Conservation (phyloP, 2,113 vertebrate species). For the Ammodytes dubius region DNA sequence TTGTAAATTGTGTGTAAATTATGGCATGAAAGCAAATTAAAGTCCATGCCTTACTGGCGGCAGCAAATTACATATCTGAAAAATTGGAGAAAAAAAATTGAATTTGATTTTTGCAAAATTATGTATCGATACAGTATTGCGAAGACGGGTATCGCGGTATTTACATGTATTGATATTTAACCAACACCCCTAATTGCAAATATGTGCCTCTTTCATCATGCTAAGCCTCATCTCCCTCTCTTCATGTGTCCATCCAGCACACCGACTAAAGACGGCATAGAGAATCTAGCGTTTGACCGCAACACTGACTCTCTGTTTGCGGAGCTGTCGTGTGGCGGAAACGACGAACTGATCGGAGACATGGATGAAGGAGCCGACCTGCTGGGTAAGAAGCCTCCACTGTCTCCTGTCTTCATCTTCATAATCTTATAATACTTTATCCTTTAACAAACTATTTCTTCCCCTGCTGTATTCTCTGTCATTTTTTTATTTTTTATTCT, state of each 20-base stretch:
- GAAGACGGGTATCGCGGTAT: neutral
- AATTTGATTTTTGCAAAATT: too few species aligned
- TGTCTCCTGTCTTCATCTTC: neutral
- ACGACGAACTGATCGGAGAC: conserved; percentile 92
- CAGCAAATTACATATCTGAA: too few species aligned
- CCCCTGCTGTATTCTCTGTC: conserved; percentile 9
- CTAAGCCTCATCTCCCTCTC: neutral
- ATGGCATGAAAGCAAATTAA: too few species aligned
- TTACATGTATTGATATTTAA: neutral
- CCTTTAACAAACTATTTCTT: neutral
- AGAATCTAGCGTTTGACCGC: conserved; percentile 95
- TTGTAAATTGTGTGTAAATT: too few species aligned
- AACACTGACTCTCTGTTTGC: conserved; percentile 99
- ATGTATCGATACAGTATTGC: too few species aligned
- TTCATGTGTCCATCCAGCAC: conserved; percentile 84
- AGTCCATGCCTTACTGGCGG: too few species aligned
- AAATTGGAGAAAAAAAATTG: too few species aligned
- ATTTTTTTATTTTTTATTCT: conserved; percentile 28
- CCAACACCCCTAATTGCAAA: neutral
- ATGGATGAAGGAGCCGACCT: conserved; percentile 98
- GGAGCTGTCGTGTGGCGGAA: conserved; percentile 96
- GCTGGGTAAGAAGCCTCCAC: conserved; percentile 87
- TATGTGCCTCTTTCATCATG: neutral
- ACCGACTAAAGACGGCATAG: conserved; percentile 91
- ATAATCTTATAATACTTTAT: neutral